Evolutionary conservation across 2,113 vertebrate species (phyloP).

Genomic region (Halichoeres trimaculatus): DNA sequence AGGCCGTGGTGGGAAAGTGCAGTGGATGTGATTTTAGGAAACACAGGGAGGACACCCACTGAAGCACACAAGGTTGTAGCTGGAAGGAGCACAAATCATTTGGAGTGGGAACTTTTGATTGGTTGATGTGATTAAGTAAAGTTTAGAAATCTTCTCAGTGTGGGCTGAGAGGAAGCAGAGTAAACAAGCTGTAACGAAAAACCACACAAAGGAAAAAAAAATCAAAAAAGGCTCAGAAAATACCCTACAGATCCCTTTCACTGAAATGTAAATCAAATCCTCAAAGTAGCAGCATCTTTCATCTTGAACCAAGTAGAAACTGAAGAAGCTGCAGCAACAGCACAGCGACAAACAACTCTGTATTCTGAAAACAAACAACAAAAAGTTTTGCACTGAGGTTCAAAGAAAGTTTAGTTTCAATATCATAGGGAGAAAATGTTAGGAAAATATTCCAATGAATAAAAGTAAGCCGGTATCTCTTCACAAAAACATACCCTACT

Average conservation of each 20-base stretch:
- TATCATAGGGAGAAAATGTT: slow-evolving; percentile 4
- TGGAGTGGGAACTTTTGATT: slow-evolving; percentile 26
- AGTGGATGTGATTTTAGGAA: slow-evolving; percentile 16
- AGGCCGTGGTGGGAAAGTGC: slow-evolving; percentile 24
- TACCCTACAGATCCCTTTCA: background rate
- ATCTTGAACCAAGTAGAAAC: slow-evolving; percentile 16
- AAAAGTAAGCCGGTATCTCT: background rate
- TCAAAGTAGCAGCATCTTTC: slow-evolving; percentile 1
- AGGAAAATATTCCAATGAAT: background rate
- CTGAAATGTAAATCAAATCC: slow-evolving; percentile 14
- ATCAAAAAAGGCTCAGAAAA: background rate
- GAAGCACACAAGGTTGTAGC: slow-evolving; percentile 13
- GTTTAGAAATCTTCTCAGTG: background rate
- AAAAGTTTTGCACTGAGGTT: slow-evolving; percentile 9
- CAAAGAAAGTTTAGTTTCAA: slow-evolving; percentile 10
- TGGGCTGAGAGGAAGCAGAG: background rate
- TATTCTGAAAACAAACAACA: slow-evolving; percentile 7
- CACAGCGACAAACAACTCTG: slow-evolving; percentile 4
- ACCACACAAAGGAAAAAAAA: background rate
- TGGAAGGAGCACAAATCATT: slow-evolving; percentile 1
- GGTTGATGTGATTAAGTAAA: slow-evolving; percentile 14
- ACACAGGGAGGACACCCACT: background rate
- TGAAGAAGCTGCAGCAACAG: slow-evolving; percentile 8
- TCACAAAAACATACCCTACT: background rate
- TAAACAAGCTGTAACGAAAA: slow-evolving; percentile 15